Evolutionary conservation across 2,113 vertebrate species (phyloP), one percentile per base, ranked within the genome.

Genomic region (Copsychus sechellarum): DNA sequence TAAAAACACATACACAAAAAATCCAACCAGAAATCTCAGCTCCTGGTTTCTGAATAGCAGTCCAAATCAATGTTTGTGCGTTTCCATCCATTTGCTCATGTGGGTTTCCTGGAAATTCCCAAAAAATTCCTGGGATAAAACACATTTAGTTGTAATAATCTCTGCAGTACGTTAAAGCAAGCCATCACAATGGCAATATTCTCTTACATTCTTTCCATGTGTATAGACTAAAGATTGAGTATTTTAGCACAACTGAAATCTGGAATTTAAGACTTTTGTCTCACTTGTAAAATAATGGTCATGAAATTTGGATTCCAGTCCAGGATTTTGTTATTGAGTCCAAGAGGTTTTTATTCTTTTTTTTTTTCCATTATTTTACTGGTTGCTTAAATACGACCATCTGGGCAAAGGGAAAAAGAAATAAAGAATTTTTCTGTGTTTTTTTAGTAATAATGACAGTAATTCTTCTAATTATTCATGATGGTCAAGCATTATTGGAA

Each of bases 181-280:
- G 50, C n/a, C n/a, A 12, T 70, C 17, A 4, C 28, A 81, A 76
- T 28, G 26, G 81, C 22, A 80, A 45, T 64, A 65, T 38, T 57
- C 33, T 89, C 45, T 70, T 76, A 80, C 76, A 86, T 94, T 97
- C 93, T 93, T 96, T 96, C 92, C 92, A 73, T 0, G 0, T 53
- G 5, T n/a, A 31, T 38, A 76, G 85, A 58, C 50, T 65, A 54
- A 93, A 58, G 47, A 43, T 88, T 88, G 67, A 94, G 71, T 94
- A 62, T 88, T 95, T 95, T 88, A 90, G 60, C 82, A 90, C 79
- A 90, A 47, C 76, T 70, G 82, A 92, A 80, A 77, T 61, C 76
- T 96, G 90, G 85, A 86, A 73, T 29, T 47, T 83, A 92, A 94
- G 58, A 42, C 66, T 94, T 91, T n/a, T 17, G 24, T 83, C 83